Conservation (phyloP, 2,888 invertebrate genomes). For the Oconnorella tubifera region DNA sequence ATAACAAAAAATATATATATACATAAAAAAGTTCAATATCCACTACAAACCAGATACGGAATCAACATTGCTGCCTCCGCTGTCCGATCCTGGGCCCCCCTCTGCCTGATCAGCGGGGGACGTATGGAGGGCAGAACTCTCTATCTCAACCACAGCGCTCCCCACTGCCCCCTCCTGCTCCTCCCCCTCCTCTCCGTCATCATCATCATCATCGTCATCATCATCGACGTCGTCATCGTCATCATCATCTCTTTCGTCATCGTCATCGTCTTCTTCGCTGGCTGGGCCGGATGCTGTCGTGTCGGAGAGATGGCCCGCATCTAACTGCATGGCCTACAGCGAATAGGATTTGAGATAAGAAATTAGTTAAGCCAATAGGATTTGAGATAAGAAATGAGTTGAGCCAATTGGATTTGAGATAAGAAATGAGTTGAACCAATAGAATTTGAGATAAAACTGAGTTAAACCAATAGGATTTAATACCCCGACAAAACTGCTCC, state of each 20-base stretch:
- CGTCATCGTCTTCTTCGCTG: conserved; percentile 76
- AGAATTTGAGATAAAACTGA: no score
- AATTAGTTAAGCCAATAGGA: no score
- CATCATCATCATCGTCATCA: conserved; percentile 68
- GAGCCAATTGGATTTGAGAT: no score
- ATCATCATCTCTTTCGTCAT: conserved; percentile 76
- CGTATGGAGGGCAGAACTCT: conserved; percentile 83
- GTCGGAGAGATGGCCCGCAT: conserved; percentile 70
- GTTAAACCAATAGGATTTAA: no score
- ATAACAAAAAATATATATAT: no score
- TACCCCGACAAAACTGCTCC: no score
- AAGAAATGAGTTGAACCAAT: no score
- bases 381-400: no score
- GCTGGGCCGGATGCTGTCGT: conserved; percentile 76
- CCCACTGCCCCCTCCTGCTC: conserved; percentile 92
- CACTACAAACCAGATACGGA: conserved; percentile 81
- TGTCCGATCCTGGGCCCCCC: conserved; percentile 63
- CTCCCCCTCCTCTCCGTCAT: conserved; percentile 86
- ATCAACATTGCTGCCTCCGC: conserved; percentile 86
- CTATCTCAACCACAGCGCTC: conserved; percentile 76
- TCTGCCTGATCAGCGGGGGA: conserved; percentile 71
- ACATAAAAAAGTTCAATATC: no score
- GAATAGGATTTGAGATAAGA: no score
- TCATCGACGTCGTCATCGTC: conserved; percentile 6
- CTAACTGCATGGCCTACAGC: conserved; percentile 9